Evolutionary conservation across 2,888 invertebrate genomes (phyloP).

Genomic region (Dasypogon diadema): DNA sequence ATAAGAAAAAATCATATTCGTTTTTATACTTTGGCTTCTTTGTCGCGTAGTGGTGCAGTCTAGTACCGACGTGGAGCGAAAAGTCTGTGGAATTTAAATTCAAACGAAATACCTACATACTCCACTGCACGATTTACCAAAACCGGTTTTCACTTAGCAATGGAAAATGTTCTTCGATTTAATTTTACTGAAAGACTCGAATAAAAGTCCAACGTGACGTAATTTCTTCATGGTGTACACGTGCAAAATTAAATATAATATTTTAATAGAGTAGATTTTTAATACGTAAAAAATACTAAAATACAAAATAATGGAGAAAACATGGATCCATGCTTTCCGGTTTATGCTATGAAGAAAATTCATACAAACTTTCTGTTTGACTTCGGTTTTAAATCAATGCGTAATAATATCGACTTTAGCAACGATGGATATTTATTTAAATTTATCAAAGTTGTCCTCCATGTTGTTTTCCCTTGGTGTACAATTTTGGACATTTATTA

Average conservation of each 20-base stretch:
- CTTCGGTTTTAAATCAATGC: too few species aligned
- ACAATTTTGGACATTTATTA: too few species aligned
- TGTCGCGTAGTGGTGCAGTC: background rate
- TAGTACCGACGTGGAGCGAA: background rate
- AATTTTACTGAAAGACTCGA: conserved; percentile 18
- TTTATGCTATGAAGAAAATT: too few species aligned
- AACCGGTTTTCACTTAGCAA: conserved; percentile 42
- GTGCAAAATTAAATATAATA: conserved; percentile 35
- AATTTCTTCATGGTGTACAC: conserved; percentile 24
- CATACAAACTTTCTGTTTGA: too few species aligned
- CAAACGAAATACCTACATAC: conserved; percentile 41
- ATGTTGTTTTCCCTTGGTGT: too few species aligned
- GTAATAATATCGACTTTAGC: too few species aligned
- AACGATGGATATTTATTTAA: too few species aligned
- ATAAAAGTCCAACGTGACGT: conserved; percentile 4
- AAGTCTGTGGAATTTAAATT: conserved; percentile 41
- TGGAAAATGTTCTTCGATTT: conserved; percentile 21
- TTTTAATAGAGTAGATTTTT: too few species aligned
- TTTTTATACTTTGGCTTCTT: background rate
- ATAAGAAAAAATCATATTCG: conserved; percentile 22
- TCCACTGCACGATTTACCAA: conserved; percentile 47
- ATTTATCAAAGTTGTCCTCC: too few species aligned
- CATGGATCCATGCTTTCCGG: too few species aligned
- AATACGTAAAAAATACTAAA: too few species aligned
- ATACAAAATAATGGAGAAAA: too few species aligned